phyloP scores from a whole-genome alignment of 2,113 vertebrate genomes.

The Scopus umbretta region DNA sequence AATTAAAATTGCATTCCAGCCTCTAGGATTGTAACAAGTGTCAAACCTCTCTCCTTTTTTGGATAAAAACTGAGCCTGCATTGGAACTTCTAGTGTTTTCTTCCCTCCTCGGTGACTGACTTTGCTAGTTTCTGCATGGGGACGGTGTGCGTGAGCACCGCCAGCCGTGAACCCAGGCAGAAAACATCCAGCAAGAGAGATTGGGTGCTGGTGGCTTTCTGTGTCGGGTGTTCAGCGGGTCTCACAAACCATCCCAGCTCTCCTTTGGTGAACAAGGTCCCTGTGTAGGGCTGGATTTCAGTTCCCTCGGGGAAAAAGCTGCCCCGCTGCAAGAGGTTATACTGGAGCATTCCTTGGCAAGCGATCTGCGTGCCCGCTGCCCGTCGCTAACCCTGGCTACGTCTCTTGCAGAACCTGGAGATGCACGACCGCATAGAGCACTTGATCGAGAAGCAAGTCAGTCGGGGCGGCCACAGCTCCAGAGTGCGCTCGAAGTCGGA shows the following conservation, averaged over 20 bases:
- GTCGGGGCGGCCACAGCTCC: constrained; percentile 57
- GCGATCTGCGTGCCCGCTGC: fast-evolving
- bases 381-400: fast-evolving
- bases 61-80: not conserved
- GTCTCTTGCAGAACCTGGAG: constrained; percentile 82
- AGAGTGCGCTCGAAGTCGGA: constrained; percentile 74
- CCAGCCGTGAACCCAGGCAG: not conserved
- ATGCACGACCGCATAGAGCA: constrained; percentile 92
- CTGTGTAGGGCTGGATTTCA: not conserved
- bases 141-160: not conserved
- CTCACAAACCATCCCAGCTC: not conserved
- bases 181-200: fast-evolving
- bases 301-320: not conserved
- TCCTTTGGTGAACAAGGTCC: too few species aligned
- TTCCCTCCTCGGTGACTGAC: not conserved
- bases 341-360: fast-evolving
- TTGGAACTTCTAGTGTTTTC: not conserved
- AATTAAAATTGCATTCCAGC: not conserved
- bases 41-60: not conserved
- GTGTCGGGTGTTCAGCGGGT: not conserved
- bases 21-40: not conserved
- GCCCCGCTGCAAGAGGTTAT: not conserved
- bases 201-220: not conserved
- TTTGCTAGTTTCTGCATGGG: not conserved
- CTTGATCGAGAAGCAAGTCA: constrained; percentile 80